Base-by-base conservation (phyloP, 2,888 invertebrate genomes). In the Stenolophus ochropezus region DNA sequence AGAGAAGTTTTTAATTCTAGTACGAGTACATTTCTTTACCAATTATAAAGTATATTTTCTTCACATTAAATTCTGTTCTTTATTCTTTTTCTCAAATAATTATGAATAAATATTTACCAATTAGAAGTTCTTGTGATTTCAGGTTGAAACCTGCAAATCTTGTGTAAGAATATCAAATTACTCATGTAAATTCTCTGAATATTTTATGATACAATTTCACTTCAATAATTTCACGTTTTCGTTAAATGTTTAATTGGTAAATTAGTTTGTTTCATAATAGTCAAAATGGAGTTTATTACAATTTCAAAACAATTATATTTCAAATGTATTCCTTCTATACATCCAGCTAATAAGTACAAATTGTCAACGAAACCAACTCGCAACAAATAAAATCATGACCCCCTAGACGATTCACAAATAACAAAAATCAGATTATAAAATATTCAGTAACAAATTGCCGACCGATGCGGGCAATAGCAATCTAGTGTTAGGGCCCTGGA, bases 381-480 rank as follows among this genome's bases (percentile, higher is more conserved):
- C 16, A 49, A 49, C 49, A 49, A 49, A 49, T 49, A 49, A 49
- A 49, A 49, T 49, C 49, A 49, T 49, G 49, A 49, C 49, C 49
- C 49, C 49, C 49, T 4, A 14, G 49, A 49, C 49, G 14, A 4
- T 49, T 49, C 49, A 49, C 49, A 49, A 11, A 53, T 53, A 53
- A 53, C 53, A 53, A 53, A 53, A 53, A 14, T 53, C 53, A 6
- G 18, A 53, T 53, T 18, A 53, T 53, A 53, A 53, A 53, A 53
- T 53, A 53, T 53, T 53, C 53, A 53, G 16, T 18, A 53, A 18
- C 18, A 53, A 53, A 53, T 3, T 53, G 53, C 53, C 18, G 5
- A 53, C 53, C 53, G 20, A 53, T 53, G 20, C 49, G 4, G 49
- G 49, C 53, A 53, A 53, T 53, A 4, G n/a, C 8, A 8, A n/a